Percentiles rank a stretch among this genome's conserved stretches.
These are phyloP conservation scores for Scelioninae gen. 2 DNA, from an alignment of 2,888 invertebrate genomes.

Conservation along the genomic window DNA sequence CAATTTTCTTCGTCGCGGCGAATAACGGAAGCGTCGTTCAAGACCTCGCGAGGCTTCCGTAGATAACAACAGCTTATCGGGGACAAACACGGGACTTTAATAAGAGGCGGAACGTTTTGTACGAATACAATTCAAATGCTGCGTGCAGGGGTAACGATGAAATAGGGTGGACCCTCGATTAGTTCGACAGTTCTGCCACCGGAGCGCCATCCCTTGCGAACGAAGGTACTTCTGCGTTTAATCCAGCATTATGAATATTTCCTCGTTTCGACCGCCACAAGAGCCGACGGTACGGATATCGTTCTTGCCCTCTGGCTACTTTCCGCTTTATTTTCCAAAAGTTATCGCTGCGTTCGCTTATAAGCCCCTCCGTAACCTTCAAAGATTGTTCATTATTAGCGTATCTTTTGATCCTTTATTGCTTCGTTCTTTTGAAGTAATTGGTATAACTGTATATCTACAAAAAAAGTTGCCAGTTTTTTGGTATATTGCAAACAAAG, in stretches of 20 bases:
- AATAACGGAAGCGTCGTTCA: too few species aligned
- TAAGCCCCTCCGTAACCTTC: constrained; percentile 45
- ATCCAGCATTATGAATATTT: constrained; percentile 74
- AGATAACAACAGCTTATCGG: constrained; percentile 20
- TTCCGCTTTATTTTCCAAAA: constrained; percentile 56
- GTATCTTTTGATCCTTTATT: constrained; percentile 53
- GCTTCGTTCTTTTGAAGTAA: constrained; percentile 38
- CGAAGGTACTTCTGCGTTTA: constrained; percentile 67
- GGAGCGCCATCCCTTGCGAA: constrained; percentile 51
- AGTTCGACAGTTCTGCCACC: constrained; percentile 69
- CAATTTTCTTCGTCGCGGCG: too few species aligned
- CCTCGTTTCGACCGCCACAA: constrained; percentile 62
- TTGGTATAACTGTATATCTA: too few species aligned
- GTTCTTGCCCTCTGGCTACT: constrained; percentile 55
- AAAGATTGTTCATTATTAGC: constrained; percentile 51
- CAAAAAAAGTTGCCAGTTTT: too few species aligned
- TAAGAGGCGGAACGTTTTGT: constrained; percentile 46
- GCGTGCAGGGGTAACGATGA: constrained; percentile 68
- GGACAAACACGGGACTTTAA: constrained; percentile 41
- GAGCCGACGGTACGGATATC: constrained; percentile 42
- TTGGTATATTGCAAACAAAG: too few species aligned
- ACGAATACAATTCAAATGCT: constrained; percentile 37
- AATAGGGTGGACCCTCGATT: constrained; percentile 71
- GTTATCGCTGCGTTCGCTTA: constrained; percentile 49
- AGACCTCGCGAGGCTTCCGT: too few species aligned